Percentiles rank a stretch among this genome's conserved stretches.
Conservation (phyloP, 2,888 invertebrate genomes). For the Synergus itoensis region DNA sequence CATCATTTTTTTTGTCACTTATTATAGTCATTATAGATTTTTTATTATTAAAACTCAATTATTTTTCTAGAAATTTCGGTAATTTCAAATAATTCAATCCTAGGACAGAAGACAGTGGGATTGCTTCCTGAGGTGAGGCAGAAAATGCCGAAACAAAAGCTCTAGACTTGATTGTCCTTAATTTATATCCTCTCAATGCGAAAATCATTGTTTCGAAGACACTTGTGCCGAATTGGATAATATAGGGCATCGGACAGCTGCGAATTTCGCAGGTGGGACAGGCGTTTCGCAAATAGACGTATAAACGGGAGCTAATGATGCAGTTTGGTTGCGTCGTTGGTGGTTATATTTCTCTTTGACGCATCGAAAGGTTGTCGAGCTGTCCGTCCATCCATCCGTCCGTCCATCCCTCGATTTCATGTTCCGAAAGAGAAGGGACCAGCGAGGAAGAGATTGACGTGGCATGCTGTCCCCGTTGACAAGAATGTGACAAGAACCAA, state of each 20-base stretch:
- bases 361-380: slow-evolving; percentile 73
- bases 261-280: slow-evolving; percentile 56
- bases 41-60: too few relatives aligned
- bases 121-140: not conserved
- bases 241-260: slow-evolving; percentile 17
- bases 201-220: not conserved
- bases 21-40: too few relatives aligned
- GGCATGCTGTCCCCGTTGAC: slow-evolving; percentile 76
- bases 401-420: slow-evolving; percentile 63
- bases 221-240: slow-evolving; percentile 29
- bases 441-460: slow-evolving; percentile 76
- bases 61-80: too few relatives aligned
- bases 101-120: too few relatives aligned
- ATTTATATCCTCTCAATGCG: not conserved
- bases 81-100: too few relatives aligned
- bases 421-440: slow-evolving; percentile 60
- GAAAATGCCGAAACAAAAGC: not conserved
- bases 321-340: slow-evolving; percentile 71
- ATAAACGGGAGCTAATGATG: slow-evolving; percentile 76
- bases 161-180: not conserved
- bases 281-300: slow-evolving; percentile 62
- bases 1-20: too few relatives aligned
- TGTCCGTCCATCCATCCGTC: slow-evolving; percentile 68
- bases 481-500: slow-evolving; percentile 77
- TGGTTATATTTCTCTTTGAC: slow-evolving; percentile 78